A percentile compares a stretch with the other conserved stretches of the same genome.
Evolutionary conservation across 2,888 invertebrate genomes (phyloP).

Genomic region (Euclidia mi): DNA sequence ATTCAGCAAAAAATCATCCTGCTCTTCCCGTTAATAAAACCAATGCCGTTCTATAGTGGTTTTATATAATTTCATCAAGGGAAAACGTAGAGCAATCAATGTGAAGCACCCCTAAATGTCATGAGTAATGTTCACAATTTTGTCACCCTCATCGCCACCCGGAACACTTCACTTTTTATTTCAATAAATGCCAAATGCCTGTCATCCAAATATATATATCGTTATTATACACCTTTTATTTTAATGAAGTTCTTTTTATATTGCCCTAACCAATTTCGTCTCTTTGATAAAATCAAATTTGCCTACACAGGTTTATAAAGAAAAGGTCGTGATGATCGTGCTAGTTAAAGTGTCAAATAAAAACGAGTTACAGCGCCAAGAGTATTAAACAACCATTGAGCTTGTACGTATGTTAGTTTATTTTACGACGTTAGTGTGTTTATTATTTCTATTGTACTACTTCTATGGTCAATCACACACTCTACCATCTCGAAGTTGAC

Average conservation of each 20-base stretch:
- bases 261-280: constrained; percentile 23
- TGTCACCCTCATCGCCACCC: constrained; percentile 60
- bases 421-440: constrained; percentile 6
- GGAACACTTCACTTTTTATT: constrained; percentile 61
- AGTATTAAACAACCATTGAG: background rate
- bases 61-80: constrained; percentile 45
- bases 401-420: constrained; percentile 5
- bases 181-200: constrained; percentile 58
- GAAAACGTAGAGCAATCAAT: constrained; percentile 57
- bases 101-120: constrained; percentile 55
- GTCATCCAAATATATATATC: constrained; percentile 46
- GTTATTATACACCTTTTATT: constrained; percentile 42
- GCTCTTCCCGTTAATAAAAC: constrained; percentile 9
- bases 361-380: constrained; percentile 11
- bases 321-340: background rate
- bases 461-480: no score
- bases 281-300: constrained; percentile 4
- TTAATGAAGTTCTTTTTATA: constrained; percentile 46
- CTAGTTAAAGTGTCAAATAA: constrained; percentile 12
- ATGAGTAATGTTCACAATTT: constrained; percentile 71
- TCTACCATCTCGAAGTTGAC: no score
- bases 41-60: constrained; percentile 15
- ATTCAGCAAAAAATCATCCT: background rate
- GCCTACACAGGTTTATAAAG: no score
- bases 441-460: no score